Base-by-base conservation (phyloP, 2,888 invertebrate genomes). In the Ferdinandea cuprea region DNA sequence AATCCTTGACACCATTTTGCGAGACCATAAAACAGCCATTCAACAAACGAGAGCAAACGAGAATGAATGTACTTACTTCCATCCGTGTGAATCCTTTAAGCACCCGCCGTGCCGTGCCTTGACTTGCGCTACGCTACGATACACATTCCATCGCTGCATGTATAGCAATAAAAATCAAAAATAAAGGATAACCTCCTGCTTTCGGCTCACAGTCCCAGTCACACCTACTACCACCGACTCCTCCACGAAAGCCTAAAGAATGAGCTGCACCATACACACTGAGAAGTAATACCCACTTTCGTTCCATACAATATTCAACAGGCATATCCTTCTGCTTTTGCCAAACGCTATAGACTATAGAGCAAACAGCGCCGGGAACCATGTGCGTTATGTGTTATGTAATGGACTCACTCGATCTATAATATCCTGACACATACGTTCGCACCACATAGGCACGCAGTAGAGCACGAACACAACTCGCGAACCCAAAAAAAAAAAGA, bases 301-400 rank as follows among this genome's bases (percentile, higher is more conserved):
- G 42, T 28, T 40, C 71, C 79, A 85, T 86, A 85, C 85, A 86
- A 85, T 85, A 86, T 86, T 86, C 86, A 86, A 86, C 86, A 86
- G 86, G 85, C 72, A 85, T 44, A 68, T 81, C 71, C 76, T 77
- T 73, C 54, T 32, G 28, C n/a, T 50, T 71, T 5, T 25, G 50
- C 32, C 59, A 71, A 71, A 71, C 65, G 56, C 48, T 61, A 17
- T 8, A 42, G 42, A 13, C 15, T 8, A 5, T 9, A 17, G 17
- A 4, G 17, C n/a, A 17, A 9, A 3, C 3, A 44, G 9, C 59
- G 35, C 37, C 46, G 52, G 44, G 40, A 68, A 66, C 63, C 59
- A 77, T 80, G 71, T 76, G 76, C 58, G 68, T 78, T 81, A 81
- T 81, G 71, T 81, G 76, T 61, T 61, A 81, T 71, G 71, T 81